Evolutionary conservation across 2,888 invertebrate species (phyloP).

Genomic region (Biston stratarius): DNA sequence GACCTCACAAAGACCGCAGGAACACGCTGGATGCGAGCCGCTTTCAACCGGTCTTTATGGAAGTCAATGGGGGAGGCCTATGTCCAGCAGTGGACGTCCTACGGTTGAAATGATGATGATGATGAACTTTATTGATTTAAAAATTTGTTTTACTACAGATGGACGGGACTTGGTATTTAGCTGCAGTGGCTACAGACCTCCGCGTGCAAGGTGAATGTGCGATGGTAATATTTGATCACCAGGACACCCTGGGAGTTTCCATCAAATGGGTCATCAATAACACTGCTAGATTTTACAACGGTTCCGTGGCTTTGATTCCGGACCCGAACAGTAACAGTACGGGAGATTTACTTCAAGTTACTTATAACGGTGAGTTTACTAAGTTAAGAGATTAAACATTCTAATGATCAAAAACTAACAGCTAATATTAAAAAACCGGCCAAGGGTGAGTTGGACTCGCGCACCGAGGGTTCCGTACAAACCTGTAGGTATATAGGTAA

Average conservation of each 20-base stretch:
- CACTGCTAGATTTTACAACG: conserved; percentile 73
- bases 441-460: too few species aligned
- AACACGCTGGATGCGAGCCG: too few species aligned
- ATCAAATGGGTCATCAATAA: conserved; percentile 77
- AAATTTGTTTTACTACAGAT: conserved; percentile 54
- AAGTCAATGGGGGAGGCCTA: too few species aligned
- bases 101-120: too few species aligned
- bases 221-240: conserved; percentile 74
- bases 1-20: too few species aligned
- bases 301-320: conserved; percentile 69
- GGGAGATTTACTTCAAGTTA: conserved; percentile 71
- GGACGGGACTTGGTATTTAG: conserved; percentile 77
- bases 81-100: too few species aligned
- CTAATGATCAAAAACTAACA: too few species aligned
- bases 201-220: conserved; percentile 72
- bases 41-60: too few species aligned
- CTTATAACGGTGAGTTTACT: conserved; percentile 67
- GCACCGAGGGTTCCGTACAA: too few species aligned
- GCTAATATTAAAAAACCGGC: too few species aligned
- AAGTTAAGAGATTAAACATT: not conserved
- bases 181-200: conserved; percentile 70
- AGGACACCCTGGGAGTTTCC: conserved; percentile 74
- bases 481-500: too few species aligned
- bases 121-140: not conserved
- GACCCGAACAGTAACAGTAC: conserved; percentile 66